Conservation (phyloP, 2,113 vertebrate species). For the Xiphophorus maculatus region DNA sequence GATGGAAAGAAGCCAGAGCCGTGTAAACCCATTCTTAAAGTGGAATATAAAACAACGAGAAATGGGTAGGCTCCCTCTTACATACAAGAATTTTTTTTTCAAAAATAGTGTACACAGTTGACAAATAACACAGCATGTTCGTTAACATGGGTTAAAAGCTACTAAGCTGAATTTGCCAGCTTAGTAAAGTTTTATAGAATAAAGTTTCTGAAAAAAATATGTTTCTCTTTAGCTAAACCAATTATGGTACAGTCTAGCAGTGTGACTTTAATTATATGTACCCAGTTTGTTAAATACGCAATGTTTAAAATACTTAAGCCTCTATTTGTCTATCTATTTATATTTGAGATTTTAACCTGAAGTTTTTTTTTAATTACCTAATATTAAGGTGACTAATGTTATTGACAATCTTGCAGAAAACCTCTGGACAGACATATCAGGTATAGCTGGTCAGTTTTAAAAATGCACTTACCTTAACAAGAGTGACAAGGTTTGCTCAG, state of each 20-base stretch:
- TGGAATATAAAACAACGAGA: slow-evolving; percentile 98
- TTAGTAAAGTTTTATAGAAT: neutral
- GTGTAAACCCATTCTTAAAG: slow-evolving; percentile 99
- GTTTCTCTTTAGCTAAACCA: neutral
- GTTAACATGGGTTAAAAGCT: slow-evolving; percentile 1
- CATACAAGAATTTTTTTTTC: neutral
- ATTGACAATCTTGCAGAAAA: no score
- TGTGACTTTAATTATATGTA: no score
- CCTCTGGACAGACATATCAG: no score
- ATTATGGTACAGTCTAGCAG: neutral
- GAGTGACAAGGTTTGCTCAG: no score
- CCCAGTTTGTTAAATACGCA: neutral
- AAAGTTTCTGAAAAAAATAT: no score
- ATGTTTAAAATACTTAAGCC: neutral
- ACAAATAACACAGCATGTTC: neutral
- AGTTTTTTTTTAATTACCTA: neutral
- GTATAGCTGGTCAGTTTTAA: no score
- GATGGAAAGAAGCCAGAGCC: slow-evolving; percentile 99
- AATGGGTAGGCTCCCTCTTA: slow-evolving; percentile 83
- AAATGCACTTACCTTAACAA: no score
- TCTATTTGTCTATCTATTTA: neutral
- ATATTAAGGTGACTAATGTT: no score
- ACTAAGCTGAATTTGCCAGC: neutral
- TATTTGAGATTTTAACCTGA: neutral
- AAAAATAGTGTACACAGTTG: neutral